A percentile compares a stretch with the other conserved stretches of the same genome.
Evolutionary conservation across 2,797 vertebrate species (phyloP).

Genomic region (Glyptemys insculpta): DNA sequence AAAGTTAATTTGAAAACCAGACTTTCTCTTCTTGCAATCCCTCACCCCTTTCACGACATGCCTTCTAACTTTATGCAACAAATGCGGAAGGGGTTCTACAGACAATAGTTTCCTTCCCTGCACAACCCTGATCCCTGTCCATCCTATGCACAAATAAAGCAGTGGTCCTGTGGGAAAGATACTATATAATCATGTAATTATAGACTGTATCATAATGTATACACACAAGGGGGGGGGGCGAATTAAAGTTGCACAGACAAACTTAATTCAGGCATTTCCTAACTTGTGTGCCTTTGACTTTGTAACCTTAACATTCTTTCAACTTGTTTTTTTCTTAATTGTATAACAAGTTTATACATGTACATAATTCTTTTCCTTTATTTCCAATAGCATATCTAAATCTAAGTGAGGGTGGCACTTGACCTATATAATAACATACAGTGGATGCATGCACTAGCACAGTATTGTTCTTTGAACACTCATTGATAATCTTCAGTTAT

Average conservation of each 20-base stretch:
- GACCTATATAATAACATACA: too few species aligned
- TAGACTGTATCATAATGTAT: too few species aligned
- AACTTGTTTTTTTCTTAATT: background rate
- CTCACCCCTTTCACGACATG: background rate
- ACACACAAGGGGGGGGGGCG: too few species aligned
- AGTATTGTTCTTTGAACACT: background rate
- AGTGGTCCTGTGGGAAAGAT: background rate
- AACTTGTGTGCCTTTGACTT: background rate
- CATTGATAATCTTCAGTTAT: background rate
- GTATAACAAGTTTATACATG: background rate
- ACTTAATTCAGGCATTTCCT: background rate
- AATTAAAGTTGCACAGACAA: background rate
- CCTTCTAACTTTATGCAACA: background rate
- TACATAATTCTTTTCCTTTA: background rate
- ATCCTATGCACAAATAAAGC: background rate
- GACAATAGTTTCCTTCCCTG: rapidly evolving
- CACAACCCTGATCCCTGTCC: background rate
- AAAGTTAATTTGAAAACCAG: background rate
- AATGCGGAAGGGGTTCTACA: background rate
- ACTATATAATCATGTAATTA: too few species aligned
- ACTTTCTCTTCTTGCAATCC: background rate
- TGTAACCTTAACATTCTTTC: background rate
- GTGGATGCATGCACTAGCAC: too few species aligned
- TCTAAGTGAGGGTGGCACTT: background rate
- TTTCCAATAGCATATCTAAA: background rate